These are phyloP conservation scores for Archilochus colubris DNA, from an alignment of 2,113 vertebrate species.

Conservation along the genomic window DNA sequence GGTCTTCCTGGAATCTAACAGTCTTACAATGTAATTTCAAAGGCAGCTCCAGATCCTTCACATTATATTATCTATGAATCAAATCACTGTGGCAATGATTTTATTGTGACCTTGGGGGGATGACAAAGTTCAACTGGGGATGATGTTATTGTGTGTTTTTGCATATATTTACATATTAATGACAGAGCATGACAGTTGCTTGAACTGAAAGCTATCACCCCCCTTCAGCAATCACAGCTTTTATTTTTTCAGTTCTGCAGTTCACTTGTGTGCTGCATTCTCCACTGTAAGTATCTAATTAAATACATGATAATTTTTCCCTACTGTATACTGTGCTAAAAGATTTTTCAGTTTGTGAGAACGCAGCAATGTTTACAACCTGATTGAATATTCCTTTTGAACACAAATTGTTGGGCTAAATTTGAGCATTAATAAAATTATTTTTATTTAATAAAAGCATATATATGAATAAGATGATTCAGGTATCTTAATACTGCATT, in stretches of 20 bases:
- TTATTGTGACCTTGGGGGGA: constrained; percentile 1
- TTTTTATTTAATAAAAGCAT: neutral
- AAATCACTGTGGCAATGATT: neutral
- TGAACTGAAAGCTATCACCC: neutral
- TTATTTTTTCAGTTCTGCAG: neutral
- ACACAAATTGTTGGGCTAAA: neutral
- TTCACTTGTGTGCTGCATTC: neutral
- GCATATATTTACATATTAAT: constrained; percentile 33
- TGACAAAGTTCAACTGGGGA: constrained; percentile 9
- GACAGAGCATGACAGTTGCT: neutral
- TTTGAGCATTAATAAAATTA: neutral
- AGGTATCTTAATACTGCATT: neutral
- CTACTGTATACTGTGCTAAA: neutral
- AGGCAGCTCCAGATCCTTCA: neutral
- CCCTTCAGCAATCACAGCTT: constrained; percentile 3
- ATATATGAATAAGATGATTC: neutral
- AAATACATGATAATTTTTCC: neutral
- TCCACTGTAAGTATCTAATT: neutral
- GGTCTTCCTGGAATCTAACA: neutral
- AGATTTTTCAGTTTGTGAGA: neutral
- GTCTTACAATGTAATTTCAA: neutral
- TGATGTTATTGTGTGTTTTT: neutral
- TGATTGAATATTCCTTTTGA: neutral
- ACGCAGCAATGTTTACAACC: neutral
- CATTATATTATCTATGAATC: neutral